phyloP scores from a whole-genome alignment of 2,888 invertebrate species.

The Agrotis clavis region DNA sequence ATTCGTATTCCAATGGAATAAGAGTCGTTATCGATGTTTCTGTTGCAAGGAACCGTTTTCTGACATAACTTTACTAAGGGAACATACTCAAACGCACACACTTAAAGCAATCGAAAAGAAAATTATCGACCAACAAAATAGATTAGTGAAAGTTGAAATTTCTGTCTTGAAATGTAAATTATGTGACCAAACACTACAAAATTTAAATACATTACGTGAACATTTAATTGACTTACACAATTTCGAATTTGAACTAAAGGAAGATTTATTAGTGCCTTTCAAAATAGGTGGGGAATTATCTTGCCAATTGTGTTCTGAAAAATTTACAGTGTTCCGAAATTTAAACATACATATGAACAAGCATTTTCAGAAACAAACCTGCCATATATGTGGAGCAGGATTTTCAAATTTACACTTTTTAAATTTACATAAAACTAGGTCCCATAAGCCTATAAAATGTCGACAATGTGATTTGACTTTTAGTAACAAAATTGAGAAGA shows the following conservation, averaged over 20 bases:
- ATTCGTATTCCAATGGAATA: constrained; percentile 85
- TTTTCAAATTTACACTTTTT: constrained; percentile 83
- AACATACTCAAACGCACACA: constrained; percentile 77
- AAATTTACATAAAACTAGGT: constrained; percentile 80
- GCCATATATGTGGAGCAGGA: constrained; percentile 83
- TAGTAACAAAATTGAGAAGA: constrained; percentile 63
- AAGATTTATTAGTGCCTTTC: constrained; percentile 82
- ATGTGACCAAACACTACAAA: constrained; percentile 69
- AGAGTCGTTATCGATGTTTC: constrained; percentile 83
- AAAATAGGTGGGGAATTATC: constrained; percentile 75
- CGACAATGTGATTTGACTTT: constrained; percentile 75
- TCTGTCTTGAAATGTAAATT: constrained; percentile 79
- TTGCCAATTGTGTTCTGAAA: constrained; percentile 82
- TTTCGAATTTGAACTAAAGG: constrained; percentile 70
- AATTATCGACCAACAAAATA: constrained; percentile 82
- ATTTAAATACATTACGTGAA: constrained; percentile 67
- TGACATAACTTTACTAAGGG: constrained; percentile 74
- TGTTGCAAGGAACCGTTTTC: constrained; percentile 84
- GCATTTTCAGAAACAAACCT: constrained; percentile 85
- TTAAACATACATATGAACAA: constrained; percentile 86
- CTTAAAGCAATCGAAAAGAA: constrained; percentile 79
- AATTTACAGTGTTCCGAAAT: constrained; percentile 76
- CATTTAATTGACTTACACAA: constrained; percentile 76
- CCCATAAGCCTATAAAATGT: constrained; percentile 76
- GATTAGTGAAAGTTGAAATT: constrained; percentile 83